A percentile compares a stretch with the other conserved stretches of the same genome.
Conservation (phyloP, 2,113 vertebrate genomes). For the Rhipidura dahli region DNA sequence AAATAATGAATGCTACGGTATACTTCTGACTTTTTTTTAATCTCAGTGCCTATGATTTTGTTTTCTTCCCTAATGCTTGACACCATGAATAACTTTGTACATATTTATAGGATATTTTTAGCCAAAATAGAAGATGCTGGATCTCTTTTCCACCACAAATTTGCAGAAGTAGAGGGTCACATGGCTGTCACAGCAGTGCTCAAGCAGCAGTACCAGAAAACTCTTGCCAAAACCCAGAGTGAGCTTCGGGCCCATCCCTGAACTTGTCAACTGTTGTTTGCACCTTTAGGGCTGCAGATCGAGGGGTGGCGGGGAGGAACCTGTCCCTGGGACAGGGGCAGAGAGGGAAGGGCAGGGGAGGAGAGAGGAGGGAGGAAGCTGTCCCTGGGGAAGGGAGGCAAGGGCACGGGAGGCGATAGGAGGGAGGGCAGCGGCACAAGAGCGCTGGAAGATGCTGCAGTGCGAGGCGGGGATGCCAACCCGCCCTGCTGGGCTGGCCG, state of each 20-base stretch:
- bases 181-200: neutral
- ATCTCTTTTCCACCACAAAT: neutral
- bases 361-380: neutral
- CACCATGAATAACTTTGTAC: neutral
- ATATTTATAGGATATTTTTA: neutral
- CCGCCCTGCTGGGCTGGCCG: neutral
- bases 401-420: neutral
- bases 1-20: neutral
- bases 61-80: neutral
- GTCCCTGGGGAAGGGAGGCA: neutral
- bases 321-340: neutral
- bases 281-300: neutral
- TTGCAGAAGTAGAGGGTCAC: neutral
- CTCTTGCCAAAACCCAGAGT: neutral
- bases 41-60: neutral
- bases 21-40: neutral
- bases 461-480: neutral
- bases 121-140: neutral
- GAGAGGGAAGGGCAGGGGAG: neutral
- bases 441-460: neutral
- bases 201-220: neutral
- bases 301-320: neutral
- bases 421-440: neutral
- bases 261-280: neutral
- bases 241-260: neutral